phyloP scores from a whole-genome alignment of 2,113 vertebrate genomes.

The Gymnarchus niloticus region DNA sequence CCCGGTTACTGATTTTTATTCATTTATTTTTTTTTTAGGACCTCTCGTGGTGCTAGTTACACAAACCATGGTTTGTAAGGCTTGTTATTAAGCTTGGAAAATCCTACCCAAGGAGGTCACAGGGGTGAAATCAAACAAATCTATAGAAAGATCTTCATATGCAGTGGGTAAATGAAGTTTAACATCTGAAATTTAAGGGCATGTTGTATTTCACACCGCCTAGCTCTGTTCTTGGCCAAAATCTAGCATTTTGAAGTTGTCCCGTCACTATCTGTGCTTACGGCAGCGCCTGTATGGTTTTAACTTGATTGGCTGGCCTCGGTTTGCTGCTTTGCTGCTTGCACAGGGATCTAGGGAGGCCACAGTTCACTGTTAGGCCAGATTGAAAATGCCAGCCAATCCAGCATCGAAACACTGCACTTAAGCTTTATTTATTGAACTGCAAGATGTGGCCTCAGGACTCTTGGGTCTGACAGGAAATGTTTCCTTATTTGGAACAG shows the following conservation, averaged over 20 bases:
- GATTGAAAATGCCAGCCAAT: conserved; percentile 13
- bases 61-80: background rate
- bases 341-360: conserved; percentile 22
- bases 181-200: background rate
- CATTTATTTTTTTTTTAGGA: background rate
- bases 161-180: background rate
- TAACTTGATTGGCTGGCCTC: conserved; percentile 5
- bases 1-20: no score
- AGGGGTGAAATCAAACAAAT: no score
- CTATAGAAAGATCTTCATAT: no score
- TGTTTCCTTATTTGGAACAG: conserved; percentile 31
- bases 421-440: conserved; percentile 25
- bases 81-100: background rate
- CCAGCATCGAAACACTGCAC: conserved; percentile 10
- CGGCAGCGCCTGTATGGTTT: no score
- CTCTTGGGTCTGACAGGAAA: conserved; percentile 24
- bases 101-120: background rate
- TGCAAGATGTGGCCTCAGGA: conserved; percentile 23
- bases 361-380: conserved; percentile 7
- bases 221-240: no score
- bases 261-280: no score
- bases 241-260: no score
- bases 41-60: background rate
- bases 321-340: background rate
- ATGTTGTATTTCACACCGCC: background rate